Percentiles rank a stretch among this genome's conserved stretches.
Evolutionary conservation across 2,113 vertebrate genomes (phyloP).

Genomic region (Psilopogon haemacephalus): DNA sequence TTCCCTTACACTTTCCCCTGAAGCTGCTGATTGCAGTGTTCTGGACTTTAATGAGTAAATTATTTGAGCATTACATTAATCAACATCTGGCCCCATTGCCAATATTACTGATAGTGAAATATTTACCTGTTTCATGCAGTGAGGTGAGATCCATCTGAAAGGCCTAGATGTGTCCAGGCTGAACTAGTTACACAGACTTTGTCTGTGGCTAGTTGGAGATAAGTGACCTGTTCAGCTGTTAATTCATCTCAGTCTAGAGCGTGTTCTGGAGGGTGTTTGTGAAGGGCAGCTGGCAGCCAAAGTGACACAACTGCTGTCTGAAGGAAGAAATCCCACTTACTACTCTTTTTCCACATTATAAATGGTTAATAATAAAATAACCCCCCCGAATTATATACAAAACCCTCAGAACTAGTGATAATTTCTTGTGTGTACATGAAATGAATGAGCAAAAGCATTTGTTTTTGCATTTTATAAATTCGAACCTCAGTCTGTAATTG

Average conservation of each 20-base stretch:
- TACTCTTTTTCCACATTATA: rapidly evolving
- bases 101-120: not conserved
- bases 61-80: not conserved
- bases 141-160: not conserved
- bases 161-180: not conserved
- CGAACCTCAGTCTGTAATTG: not conserved
- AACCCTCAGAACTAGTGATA: no score
- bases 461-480: not conserved
- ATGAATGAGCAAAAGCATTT: not conserved
- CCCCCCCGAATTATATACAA: not conserved
- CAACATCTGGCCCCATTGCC: not conserved
- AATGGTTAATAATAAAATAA: not conserved
- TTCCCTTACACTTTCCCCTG: not conserved
- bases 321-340: not conserved
- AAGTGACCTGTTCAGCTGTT: not conserved
- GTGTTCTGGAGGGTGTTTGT: not conserved
- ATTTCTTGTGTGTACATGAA: not conserved
- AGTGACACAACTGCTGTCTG: not conserved
- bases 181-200: not conserved
- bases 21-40: not conserved
- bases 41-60: not conserved
- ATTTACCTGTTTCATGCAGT: not conserved
- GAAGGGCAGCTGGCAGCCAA: not conserved
- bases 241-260: not conserved
- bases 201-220: not conserved